phyloP scores from a whole-genome alignment of 2,888 invertebrate genomes.

The Chrysolina oricalcia region DNA sequence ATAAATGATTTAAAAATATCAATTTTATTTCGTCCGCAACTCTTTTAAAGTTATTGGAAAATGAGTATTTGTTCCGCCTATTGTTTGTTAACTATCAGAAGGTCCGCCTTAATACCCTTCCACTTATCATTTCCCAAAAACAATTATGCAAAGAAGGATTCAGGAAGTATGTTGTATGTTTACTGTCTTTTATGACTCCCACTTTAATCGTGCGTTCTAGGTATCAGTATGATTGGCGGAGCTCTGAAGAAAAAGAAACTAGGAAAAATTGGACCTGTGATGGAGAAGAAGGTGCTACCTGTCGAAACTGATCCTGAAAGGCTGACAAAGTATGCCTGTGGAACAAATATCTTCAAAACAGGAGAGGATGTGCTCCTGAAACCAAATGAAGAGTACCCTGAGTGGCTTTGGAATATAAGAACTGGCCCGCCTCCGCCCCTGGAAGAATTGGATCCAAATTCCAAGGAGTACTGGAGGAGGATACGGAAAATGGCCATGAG shows the following conservation, averaged over 20 bases:
- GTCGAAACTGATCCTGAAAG: slow-evolving; percentile 89
- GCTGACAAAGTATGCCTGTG: slow-evolving; percentile 86
- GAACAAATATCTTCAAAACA: slow-evolving; percentile 86
- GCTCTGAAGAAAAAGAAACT: slow-evolving; percentile 77
- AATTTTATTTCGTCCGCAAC: too few species aligned
- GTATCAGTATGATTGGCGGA: slow-evolving; percentile 68
- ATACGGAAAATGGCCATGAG: slow-evolving; percentile 79
- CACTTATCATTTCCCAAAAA: slow-evolving; percentile 57
- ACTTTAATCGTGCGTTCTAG: slow-evolving; percentile 54
- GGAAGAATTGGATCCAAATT: slow-evolving; percentile 84
- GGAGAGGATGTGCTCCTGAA: slow-evolving; percentile 87
- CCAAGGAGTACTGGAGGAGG: slow-evolving; percentile 87
- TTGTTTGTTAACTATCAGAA: slow-evolving; percentile 45
- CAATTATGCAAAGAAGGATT: slow-evolving; percentile 64
- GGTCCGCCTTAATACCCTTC: slow-evolving; percentile 46
- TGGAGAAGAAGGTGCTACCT: slow-evolving; percentile 83
- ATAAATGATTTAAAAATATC: too few species aligned
- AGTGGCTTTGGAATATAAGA: slow-evolving; percentile 90
- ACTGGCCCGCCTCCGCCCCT: slow-evolving; percentile 78
- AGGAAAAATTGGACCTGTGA: slow-evolving; percentile 76
- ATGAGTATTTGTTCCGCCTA: slow-evolving; percentile 48
- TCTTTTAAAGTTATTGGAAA: slow-evolving; percentile 14
- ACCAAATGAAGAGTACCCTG: slow-evolving; percentile 89
- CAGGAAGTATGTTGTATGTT: slow-evolving; percentile 61
- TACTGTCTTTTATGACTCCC: slow-evolving; percentile 7